Percentiles rank a stretch among this genome's conserved stretches.
Conservation (phyloP, 2,797 vertebrate species). For the Dendrocincla tyrannina region DNA sequence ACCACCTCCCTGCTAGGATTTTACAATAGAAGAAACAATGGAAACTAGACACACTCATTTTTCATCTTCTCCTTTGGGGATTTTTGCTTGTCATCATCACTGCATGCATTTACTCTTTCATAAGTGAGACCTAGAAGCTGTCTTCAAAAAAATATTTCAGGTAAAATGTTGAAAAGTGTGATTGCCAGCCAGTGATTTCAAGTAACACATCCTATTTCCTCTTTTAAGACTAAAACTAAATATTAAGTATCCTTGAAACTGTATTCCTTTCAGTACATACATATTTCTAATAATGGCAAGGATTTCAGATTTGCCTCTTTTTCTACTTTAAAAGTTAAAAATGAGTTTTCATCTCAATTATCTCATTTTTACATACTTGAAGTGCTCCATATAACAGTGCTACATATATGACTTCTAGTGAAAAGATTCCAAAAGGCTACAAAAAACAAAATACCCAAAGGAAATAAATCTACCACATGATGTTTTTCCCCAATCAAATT, state of each 20-base stretch:
- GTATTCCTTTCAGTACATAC: background rate
- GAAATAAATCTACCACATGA: background rate
- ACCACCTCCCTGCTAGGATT: slow-evolving; percentile 49
- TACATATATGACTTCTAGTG: background rate
- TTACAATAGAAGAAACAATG: slow-evolving; percentile 66
- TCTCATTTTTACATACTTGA: background rate
- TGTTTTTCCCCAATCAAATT: background rate
- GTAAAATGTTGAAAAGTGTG: background rate
- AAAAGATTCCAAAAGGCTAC: background rate
- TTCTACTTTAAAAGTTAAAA: background rate
- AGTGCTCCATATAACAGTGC: background rate
- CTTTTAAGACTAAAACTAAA: slow-evolving; percentile 58
- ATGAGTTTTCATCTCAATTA: background rate
- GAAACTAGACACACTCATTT: slow-evolving; percentile 57
- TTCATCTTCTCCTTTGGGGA: slow-evolving; percentile 51
- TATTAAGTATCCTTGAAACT: slow-evolving; percentile 56
- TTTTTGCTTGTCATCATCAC: slow-evolving; percentile 56
- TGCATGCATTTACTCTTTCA: slow-evolving; percentile 40
- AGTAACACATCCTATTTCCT: slow-evolving; percentile 48
- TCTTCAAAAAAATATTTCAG: slow-evolving; percentile 15
- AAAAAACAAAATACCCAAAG: background rate
- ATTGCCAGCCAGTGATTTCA: slow-evolving; percentile 29
- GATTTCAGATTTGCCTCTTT: background rate
- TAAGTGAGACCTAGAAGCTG: slow-evolving; percentile 43
- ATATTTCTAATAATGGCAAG: background rate